Percentiles rank a stretch among this genome's conserved stretches.
phyloP scores from a whole-genome alignment of 2,888 invertebrate genomes.

The Hyposoter dolosus region DNA sequence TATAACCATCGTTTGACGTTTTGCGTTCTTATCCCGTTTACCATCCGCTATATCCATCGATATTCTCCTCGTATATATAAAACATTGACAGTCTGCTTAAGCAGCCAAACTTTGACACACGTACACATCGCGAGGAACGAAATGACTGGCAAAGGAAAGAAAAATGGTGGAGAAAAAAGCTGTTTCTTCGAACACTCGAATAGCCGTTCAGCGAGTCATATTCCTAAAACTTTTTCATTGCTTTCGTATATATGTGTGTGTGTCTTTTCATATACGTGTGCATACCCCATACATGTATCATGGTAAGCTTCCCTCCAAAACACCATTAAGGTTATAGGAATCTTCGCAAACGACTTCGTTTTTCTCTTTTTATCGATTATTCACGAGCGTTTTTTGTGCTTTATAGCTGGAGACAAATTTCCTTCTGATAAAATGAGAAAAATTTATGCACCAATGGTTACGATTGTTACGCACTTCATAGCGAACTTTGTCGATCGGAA shows the following conservation, averaged over 20 bases:
- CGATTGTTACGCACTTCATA: not conserved
- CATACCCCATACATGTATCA: not conserved
- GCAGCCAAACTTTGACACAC: slow-evolving; percentile 38
- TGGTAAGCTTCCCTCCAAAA: slow-evolving; percentile 29
- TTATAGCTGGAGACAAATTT: not conserved
- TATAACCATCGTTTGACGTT: slow-evolving; percentile 45
- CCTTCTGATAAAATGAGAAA: not conserved
- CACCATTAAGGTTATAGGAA: slow-evolving; percentile 17
- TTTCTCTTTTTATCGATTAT: slow-evolving; percentile 38
- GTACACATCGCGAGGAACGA: slow-evolving; percentile 21
- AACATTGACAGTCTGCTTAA: slow-evolving; percentile 64
- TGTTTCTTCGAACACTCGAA: slow-evolving; percentile 31
- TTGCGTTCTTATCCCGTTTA: slow-evolving; percentile 32
- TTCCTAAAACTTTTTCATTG: slow-evolving; percentile 42
- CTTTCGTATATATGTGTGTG: slow-evolving; percentile 1
- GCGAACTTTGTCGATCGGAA: not conserved
- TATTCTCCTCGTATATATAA: not conserved
- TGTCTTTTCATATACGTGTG: not conserved
- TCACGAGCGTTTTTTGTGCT: slow-evolving; percentile 12
- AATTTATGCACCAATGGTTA: not conserved
- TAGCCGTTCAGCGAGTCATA: slow-evolving; percentile 34
- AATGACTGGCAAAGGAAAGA: slow-evolving; percentile 7
- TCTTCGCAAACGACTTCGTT: slow-evolving; percentile 21
- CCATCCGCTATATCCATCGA: slow-evolving; percentile 30
- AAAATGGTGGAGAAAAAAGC: slow-evolving; percentile 32